Conservation (phyloP, 2,797 vertebrate genomes). For the Scolopax bukidnonensis region DNA sequence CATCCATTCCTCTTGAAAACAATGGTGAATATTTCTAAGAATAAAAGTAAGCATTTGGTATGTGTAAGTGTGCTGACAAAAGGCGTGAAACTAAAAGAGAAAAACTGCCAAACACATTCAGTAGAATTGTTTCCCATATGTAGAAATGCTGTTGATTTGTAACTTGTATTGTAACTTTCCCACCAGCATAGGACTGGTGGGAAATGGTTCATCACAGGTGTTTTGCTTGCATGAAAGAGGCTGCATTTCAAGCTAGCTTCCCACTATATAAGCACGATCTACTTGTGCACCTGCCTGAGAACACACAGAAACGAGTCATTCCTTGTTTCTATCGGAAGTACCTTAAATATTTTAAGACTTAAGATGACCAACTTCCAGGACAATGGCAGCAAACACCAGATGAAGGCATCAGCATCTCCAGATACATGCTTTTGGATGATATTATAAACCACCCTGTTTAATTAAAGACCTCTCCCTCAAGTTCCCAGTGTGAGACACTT, state of each 20-base stretch:
- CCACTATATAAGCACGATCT: background rate
- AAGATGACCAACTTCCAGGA: background rate
- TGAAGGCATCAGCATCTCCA: background rate
- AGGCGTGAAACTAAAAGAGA: background rate
- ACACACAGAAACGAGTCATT: background rate
- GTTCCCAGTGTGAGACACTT: background rate
- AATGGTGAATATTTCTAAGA: background rate
- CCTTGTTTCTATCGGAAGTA: conserved; percentile 13
- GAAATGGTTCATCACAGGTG: conserved; percentile 12
- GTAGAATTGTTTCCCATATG: background rate
- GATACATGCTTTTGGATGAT: background rate
- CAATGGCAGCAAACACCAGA: background rate
- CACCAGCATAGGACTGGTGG: background rate
- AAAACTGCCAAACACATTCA: background rate
- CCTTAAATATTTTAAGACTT: background rate
- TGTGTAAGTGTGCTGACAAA: background rate
- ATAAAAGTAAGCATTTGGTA: background rate
- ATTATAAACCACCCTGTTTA: background rate
- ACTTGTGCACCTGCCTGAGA: background rate
- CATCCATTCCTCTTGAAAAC: background rate
- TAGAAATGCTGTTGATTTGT: conserved; percentile 35
- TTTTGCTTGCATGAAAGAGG: conserved; percentile 18
- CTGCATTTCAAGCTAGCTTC: conserved; percentile 18
- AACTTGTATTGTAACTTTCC: background rate
- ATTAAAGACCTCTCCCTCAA: background rate